These are phyloP conservation scores for Andrena bicolor DNA, from an alignment of 2,888 invertebrate genomes.

Conservation along the genomic window DNA sequence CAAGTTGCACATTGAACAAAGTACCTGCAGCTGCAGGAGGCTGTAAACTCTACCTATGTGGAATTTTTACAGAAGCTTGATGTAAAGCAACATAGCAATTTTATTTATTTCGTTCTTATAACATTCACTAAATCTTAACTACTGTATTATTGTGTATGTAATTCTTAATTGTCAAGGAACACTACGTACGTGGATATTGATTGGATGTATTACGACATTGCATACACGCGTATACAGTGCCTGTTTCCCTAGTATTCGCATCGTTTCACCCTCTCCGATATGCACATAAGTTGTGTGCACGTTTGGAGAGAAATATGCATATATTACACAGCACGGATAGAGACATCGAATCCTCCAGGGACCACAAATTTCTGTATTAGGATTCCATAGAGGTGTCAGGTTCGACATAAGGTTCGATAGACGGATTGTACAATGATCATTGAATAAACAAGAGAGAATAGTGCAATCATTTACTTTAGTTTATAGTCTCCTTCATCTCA, in stretches of 20 bases:
- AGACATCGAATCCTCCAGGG: conserved; percentile 42
- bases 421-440: conserved; percentile 10
- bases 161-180: conserved; percentile 17
- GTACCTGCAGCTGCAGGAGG: too few species aligned
- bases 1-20: too few species aligned
- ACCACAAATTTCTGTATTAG: conserved; percentile 26
- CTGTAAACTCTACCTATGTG: too few species aligned
- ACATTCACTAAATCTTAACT: neutral
- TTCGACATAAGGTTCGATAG: conserved; percentile 25
- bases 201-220: conserved; percentile 30
- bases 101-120: too few species aligned
- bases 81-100: too few species aligned
- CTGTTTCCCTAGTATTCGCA: neutral
- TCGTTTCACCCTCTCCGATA: neutral
- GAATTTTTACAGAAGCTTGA: too few species aligned
- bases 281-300: conserved; percentile 13
- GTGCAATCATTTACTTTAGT: neutral
- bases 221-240: neutral
- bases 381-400: conserved; percentile 8
- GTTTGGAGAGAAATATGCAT: conserved; percentile 2
- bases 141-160: too few species aligned
- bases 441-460: neutral
- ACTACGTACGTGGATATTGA: conserved; percentile 43
- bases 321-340: conserved; percentile 24
- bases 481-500: neutral